Conservation (phyloP, 1,140 invertebrate genomes). For the Lucilia cuprina region DNA sequence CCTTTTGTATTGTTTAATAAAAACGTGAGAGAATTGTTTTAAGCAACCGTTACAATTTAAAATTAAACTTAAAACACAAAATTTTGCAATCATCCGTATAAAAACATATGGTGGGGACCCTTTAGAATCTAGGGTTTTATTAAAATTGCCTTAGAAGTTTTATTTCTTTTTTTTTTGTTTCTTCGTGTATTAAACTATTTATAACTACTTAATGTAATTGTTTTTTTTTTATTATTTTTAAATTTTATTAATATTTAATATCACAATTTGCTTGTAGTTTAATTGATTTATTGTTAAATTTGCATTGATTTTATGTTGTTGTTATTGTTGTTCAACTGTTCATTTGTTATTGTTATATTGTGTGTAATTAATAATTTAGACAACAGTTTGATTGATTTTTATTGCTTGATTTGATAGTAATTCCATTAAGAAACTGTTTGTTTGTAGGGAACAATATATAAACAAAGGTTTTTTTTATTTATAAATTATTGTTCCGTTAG, state of each 20-base stretch:
- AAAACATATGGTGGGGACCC: background rate
- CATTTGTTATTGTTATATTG: background rate
- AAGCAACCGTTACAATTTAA: constrained; percentile 32
- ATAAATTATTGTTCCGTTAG: too few relatives aligned
- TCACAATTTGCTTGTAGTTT: constrained; percentile 28
- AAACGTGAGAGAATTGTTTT: constrained; percentile 25
- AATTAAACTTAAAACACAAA: background rate
- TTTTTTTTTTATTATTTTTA: background rate
- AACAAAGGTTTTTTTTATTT: too few relatives aligned
- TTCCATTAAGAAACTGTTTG: constrained; percentile 23
- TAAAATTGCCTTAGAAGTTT: too few relatives aligned
- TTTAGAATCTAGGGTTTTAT: too few relatives aligned
- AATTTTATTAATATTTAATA: constrained; percentile 25
- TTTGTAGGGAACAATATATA: too few relatives aligned
- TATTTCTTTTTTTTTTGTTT: too few relatives aligned
- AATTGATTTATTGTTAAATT: constrained; percentile 31
- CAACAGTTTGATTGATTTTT: constrained; percentile 32
- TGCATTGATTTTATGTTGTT: constrained; percentile 11
- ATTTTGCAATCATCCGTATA: background rate
- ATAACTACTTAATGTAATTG: background rate
- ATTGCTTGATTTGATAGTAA: constrained; percentile 32
- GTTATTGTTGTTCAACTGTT: background rate
- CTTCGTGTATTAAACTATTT: background rate
- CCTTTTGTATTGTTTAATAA: background rate
- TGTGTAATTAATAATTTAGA: constrained; percentile 19